Base-by-base conservation (phyloP, 2,113 vertebrate genomes). In the Clinocottus analis region DNA sequence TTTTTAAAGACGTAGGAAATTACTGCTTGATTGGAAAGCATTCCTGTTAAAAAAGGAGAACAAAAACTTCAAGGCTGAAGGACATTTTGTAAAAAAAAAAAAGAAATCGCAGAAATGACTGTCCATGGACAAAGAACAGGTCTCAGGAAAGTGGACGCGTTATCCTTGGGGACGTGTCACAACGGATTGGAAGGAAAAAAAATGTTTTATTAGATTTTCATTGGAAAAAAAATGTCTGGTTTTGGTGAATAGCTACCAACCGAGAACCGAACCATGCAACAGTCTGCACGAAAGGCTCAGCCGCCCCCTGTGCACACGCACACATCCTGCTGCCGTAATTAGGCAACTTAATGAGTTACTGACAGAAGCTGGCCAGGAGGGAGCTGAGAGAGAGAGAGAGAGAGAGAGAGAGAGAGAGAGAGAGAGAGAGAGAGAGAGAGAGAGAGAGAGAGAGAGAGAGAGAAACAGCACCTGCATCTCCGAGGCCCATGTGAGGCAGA, bases 281-380 rank as follows among this genome's bases (percentile, higher is more conserved):
- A 49, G 45, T 63, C 53, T 66, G 60, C 75, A 2, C 7, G 6
- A 11, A 35, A 43, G 65, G 65, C 9, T 75, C 73, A 27, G 74
- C 63, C 60, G 64, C 25, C 14, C 59, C 41, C 66, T 17, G 59
- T 21, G 70, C 59, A 70, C 78, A 79, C 39, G 47, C 65, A 70
- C 53, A 55, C 75, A 72, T 56, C 75, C 84, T 77, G 56, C 77
- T n/a, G 29, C 0, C 11, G 49, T 74, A 77, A 88, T 80, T 80
- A 83, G 58, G 65, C 33, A 60, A 58, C 67, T 70, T 79, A 79
- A 87, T 85, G 80, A 87, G 80, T 76, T 65, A 53, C 25, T 41
- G 71, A 70, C 66, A 75, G 60, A 73, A 56, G 74, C 66, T 53
- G 75, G 65, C 33, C 43, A 47, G 45, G 59, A 73, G 16, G 80